phyloP scores from a whole-genome alignment of 2,888 invertebrate species.

The Cordilura impudica region DNA sequence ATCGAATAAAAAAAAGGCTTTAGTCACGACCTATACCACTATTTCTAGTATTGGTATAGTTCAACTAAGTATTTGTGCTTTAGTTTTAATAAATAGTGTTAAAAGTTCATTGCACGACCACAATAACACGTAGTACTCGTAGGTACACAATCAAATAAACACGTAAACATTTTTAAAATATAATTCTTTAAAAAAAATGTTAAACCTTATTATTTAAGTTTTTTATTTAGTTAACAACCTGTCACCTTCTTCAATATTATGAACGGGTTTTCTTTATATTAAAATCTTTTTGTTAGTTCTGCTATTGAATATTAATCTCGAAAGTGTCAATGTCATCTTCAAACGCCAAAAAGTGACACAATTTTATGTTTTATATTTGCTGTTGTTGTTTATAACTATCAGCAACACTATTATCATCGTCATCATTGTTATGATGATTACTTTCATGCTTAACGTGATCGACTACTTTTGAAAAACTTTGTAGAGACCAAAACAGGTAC shows the following conservation, averaged over 20 bases:
- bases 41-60: constrained; percentile 66
- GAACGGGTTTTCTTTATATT: not conserved
- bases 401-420: not conserved
- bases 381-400: not conserved
- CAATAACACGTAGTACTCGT: constrained; percentile 21
- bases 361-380: not conserved
- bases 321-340: constrained; percentile 66
- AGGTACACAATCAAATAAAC: not conserved
- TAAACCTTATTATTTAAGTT: too few species aligned
- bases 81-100: constrained; percentile 16
- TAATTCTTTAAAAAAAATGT: too few species aligned
- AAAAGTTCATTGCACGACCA: constrained; percentile 58
- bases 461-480: not conserved
- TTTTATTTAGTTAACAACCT: too few species aligned
- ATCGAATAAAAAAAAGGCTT: constrained; percentile 57
- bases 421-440: constrained; percentile 3
- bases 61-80: constrained; percentile 47
- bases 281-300: constrained; percentile 33
- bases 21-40: constrained; percentile 66
- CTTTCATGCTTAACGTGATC: not conserved
- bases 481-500: too few species aligned
- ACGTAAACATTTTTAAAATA: not conserved
- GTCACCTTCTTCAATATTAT: too few species aligned
- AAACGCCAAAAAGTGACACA: constrained; percentile 68
- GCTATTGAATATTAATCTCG: constrained; percentile 35